These are phyloP conservation scores for Platyscapa corneri DNA, from an alignment of 1,140 invertebrate genomes.

Conservation along the genomic window DNA sequence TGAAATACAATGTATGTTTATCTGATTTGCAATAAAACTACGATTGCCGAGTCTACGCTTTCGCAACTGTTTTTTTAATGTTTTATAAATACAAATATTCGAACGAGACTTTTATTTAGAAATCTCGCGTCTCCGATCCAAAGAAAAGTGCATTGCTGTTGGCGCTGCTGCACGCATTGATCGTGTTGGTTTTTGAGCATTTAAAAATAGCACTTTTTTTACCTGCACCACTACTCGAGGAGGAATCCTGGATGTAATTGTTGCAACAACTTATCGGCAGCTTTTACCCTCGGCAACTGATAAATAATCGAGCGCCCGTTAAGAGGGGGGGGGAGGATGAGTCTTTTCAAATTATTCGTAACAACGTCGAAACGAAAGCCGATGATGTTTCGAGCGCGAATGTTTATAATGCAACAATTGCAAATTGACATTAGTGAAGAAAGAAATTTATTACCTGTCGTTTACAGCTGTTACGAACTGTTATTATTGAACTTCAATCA, in stretches of 20 bases:
- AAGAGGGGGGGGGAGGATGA: neutral
- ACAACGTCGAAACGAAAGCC: neutral
- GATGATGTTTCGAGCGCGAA: neutral
- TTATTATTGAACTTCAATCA: constrained; percentile 21
- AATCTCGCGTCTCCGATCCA: too few relatives aligned
- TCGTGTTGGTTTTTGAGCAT: too few relatives aligned
- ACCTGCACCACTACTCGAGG: too few relatives aligned
- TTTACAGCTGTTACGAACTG: neutral
- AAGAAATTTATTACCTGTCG: constrained; percentile 18
- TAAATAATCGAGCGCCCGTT: neutral
- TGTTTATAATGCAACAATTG: constrained; percentile 25
- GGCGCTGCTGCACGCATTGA: too few relatives aligned
- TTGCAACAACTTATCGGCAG: too few relatives aligned
- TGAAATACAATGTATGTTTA: neutral
- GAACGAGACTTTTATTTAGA: neutral
- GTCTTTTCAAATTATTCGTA: neutral
- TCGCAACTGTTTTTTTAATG: neutral
- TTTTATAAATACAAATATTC: neutral
- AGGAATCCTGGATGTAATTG: too few relatives aligned
- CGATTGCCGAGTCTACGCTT: neutral
- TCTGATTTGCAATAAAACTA: neutral
- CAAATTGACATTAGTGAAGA: constrained; percentile 20
- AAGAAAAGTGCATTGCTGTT: too few relatives aligned
- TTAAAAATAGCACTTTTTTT: too few relatives aligned
- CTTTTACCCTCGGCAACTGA: neutral